Base-by-base conservation (phyloP, 2,113 vertebrate genomes). In the Galbula dea region DNA sequence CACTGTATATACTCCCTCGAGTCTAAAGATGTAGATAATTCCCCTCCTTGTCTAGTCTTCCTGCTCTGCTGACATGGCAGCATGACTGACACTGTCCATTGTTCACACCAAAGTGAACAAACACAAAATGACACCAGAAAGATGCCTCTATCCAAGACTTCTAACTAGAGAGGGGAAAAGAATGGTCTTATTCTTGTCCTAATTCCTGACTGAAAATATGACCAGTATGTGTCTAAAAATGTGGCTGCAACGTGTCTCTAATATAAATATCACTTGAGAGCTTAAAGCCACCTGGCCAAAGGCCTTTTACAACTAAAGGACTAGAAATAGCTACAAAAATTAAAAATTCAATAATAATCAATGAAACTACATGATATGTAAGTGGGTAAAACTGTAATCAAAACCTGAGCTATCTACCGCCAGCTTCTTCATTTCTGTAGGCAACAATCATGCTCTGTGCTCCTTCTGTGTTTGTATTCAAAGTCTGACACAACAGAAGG, bases 121-220 rank as follows among this genome's bases (percentile, higher is more conserved):
- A 45, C n/a, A n/a, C 15, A 46, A 90, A 81, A 67, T 0, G 2
- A 54, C 79, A 86, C 61, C 86, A 94, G 77, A 82, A 84, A 73
- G 55, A 88, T 67, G 61, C 76, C 45, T 89, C 78, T 90, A 73
- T 73, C 72, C 58, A 93, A 37, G 49, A 68, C 41, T 55, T 81
- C 36, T 74, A 80, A 27, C n/a, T 65, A 37, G 12, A 65, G n/a
- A 83, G 13, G 14, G 54, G 52, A 82, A 46, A 76, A 95, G 59
- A 81, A 95, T 57, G 55, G 67, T 87, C 48, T 87, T 84, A 83
- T 66, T 95, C 81, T 91, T 91, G 77, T 49, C 45, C 36, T 63
- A 69, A 89, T 85, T 92, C 58, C 71, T 43, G n/a, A 62, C 52
- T 34, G 73, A 88, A 87, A 91, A 80, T 73, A 90, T 22, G 59